Percentiles rank a stretch among this genome's conserved stretches.
Evolutionary conservation across 2,888 invertebrate species (phyloP).

Genomic region (Lasioglossum calceatum): DNA sequence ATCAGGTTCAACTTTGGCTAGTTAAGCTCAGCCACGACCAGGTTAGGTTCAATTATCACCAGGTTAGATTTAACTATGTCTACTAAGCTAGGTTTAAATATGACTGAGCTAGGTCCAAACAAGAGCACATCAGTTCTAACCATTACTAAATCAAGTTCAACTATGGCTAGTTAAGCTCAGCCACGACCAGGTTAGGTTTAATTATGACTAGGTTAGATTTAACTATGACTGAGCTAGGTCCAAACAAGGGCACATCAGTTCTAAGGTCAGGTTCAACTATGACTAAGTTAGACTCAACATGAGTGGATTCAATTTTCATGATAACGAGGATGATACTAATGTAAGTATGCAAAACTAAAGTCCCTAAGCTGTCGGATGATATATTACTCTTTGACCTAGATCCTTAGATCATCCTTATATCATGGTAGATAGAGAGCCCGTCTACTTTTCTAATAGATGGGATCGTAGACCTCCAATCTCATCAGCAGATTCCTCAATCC

Average conservation of each 20-base stretch:
- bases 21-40: neutral
- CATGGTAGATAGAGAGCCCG: neutral
- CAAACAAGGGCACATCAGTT: no score
- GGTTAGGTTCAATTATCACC: no score
- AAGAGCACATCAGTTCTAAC: no score
- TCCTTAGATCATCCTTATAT: neutral
- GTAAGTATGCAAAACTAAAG: neutral
- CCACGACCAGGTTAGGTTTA: no score
- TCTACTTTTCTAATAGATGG: slow-evolving; percentile 8
- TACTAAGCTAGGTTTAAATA: no score
- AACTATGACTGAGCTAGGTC: no score
- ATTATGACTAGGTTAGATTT: no score
- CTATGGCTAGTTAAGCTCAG: neutral
- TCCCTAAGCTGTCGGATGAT: neutral
- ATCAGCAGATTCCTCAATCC: slow-evolving; percentile 12
- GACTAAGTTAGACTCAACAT: neutral
- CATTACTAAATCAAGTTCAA: neutral
- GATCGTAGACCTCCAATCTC: neutral
- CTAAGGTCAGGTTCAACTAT: neutral
- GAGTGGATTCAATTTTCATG: neutral
- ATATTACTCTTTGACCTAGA: neutral
- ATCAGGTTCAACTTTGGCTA: neutral
- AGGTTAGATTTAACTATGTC: no score
- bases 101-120: no score
- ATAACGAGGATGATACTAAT: neutral